Evolutionary conservation across 2,888 invertebrate species (phyloP), one percentile per base, ranked within the genome.

Genomic region (Amphipoea oculea): DNA sequence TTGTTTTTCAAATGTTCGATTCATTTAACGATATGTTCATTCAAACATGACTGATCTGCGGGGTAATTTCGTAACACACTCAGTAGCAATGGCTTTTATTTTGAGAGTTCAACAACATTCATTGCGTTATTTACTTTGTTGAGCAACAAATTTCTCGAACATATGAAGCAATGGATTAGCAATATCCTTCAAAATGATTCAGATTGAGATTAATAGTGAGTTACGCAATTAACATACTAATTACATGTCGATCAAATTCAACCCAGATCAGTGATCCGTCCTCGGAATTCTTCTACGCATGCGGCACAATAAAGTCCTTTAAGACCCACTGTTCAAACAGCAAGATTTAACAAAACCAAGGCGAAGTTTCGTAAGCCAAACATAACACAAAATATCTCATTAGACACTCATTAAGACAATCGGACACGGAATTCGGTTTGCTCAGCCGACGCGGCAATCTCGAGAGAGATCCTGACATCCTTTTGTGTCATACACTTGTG

Each of bases 401-500:
- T 94, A 95, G 88, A 87, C 84, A 88, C 86, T 93, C 93, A 93
- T 95, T 94, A 95, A 93, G 92, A 91, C 90, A 91, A 92, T 90
- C 89, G 81, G 86, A 84, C 87, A 83, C 85, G 94, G 95, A 92
- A 95, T 95, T 93, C 81, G 85, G 95, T 96, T 95, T 95, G 93
- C 92, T 92, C 95, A 96, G 95, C 93, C 95, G 95, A 89, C 73
- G 79, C 83, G 85, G 88, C 89, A 90, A 93, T 95, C 94, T 94
- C 94, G 81, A 83, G 92, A 93, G 94, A 94, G 92, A 90, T 90
- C 86, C 87, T 92, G 89, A 91, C 93, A 96, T 96, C 95, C 94
- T 93, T 94, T 95, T 95, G 93, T 95, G 57, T 60, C 66, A 71
- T 54, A 91, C 96, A 96, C 95, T 92, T 96, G 96, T 93, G 91